These are phyloP conservation scores for Hecatera dysodea DNA, from an alignment of 2,888 invertebrate genomes.

Conservation along the genomic window DNA sequence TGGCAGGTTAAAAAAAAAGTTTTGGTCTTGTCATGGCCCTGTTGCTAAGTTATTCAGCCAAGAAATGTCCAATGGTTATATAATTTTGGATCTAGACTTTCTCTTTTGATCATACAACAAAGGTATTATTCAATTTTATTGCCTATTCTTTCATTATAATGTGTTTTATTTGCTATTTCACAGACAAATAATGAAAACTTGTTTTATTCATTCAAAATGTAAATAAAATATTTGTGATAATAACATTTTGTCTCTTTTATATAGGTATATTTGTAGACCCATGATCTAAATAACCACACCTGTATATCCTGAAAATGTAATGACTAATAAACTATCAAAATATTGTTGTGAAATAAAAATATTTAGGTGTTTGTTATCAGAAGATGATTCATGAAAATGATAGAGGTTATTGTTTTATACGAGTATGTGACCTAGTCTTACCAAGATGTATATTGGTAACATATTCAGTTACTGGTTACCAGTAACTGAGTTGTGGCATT, in stretches of 20 bases:
- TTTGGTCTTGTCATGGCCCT: constrained; percentile 36
- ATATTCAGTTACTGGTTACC: neutral
- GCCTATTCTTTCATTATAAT: neutral
- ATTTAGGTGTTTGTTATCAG: neutral
- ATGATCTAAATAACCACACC: neutral
- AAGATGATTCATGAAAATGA: constrained; percentile 22
- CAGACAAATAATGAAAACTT: constrained; percentile 17
- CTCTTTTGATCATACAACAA: constrained; percentile 52
- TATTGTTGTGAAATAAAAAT: constrained; percentile 12
- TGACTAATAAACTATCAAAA: neutral
- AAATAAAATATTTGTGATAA: neutral
- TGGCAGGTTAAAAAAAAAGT: constrained; percentile 23
- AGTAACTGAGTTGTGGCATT: neutral
- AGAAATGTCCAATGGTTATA: constrained; percentile 66
- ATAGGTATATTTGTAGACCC: neutral
- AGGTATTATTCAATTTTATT: constrained; percentile 6
- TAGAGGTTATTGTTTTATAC: constrained; percentile 56
- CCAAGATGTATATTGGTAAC: too few species aligned
- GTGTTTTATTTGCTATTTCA: neutral
- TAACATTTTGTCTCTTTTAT: neutral
- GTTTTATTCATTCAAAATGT: neutral
- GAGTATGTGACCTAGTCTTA: neutral
- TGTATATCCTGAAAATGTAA: constrained; percentile 6
- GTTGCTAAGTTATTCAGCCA: constrained; percentile 47
- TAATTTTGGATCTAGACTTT: constrained; percentile 70